Evolutionary conservation across 2,113 vertebrate species (phyloP).

Genomic region (Lophotis ruficrista): DNA sequence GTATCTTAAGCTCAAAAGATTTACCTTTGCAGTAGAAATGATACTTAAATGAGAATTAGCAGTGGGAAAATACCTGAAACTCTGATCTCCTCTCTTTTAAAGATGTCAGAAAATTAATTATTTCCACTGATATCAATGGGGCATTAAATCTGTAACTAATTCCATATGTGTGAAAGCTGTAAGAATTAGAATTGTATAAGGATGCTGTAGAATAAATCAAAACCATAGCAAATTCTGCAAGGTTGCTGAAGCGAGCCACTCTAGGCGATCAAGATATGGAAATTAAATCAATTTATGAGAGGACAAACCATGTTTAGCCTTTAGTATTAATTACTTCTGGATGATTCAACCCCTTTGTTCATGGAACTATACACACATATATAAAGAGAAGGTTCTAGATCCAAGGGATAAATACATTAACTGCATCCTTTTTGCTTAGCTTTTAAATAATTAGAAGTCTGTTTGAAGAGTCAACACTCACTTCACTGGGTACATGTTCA

Average conservation of each 20-base stretch:
- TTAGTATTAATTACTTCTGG: neutral
- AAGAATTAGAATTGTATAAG: neutral
- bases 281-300: constrained; percentile 24
- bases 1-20: neutral
- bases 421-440: neutral
- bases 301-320: neutral
- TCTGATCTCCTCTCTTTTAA: constrained; percentile 2
- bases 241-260: constrained; percentile 4
- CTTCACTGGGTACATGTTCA: neutral
- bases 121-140: constrained; percentile 21
- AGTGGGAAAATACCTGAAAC: neutral
- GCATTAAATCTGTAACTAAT: constrained; percentile 49
- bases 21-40: neutral
- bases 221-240: constrained; percentile 39
- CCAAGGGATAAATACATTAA: neutral
- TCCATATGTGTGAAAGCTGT: constrained; percentile 8
- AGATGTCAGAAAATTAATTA: constrained; percentile 36
- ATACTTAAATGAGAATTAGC: neutral
- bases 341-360: neutral
- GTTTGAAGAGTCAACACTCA: neutral
- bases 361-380: neutral
- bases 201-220: constrained; percentile 40
- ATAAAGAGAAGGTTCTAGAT: neutral
- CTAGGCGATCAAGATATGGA: constrained; percentile 27
- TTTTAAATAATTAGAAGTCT: neutral